Conservation (phyloP, 2,797 vertebrate genomes). For the Sphaeramia orbicularis region DNA sequence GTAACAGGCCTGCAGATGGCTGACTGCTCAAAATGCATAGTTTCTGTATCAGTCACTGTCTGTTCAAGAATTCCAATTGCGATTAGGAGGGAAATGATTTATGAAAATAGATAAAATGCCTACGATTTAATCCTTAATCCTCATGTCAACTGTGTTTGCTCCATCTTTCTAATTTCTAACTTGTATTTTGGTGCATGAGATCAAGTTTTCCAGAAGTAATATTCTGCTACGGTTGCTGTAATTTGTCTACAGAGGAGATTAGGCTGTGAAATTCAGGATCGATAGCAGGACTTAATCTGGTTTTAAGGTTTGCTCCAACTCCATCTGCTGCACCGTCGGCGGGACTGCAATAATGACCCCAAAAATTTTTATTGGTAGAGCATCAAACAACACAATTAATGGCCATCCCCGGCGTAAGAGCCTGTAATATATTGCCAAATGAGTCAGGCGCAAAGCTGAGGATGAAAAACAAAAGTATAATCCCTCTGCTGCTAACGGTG, state of each 20-base stretch:
- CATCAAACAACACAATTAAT: slow-evolving; percentile 49
- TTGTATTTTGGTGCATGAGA: no score
- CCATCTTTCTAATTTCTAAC: no score
- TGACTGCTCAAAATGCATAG: slow-evolving; percentile 29
- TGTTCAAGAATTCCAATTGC: slow-evolving; percentile 50
- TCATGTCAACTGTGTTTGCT: no score
- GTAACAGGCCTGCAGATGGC: slow-evolving; percentile 48
- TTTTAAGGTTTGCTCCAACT: slow-evolving; percentile 51
- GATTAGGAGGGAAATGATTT: slow-evolving; percentile 31
- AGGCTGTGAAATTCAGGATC: slow-evolving; percentile 48
- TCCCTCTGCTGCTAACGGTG: slow-evolving; percentile 79
- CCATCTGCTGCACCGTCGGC: slow-evolving; percentile 58
- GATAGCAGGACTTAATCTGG: slow-evolving; percentile 67
- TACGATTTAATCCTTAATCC: neutral
- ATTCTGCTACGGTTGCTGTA: neutral
- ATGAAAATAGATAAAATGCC: slow-evolving; percentile 19
- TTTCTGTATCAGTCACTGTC: slow-evolving; percentile 23
- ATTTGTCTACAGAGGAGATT: slow-evolving; percentile 18
- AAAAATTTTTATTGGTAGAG: slow-evolving; percentile 8
- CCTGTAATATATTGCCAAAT: slow-evolving; percentile 50
- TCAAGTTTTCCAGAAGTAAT: no score
- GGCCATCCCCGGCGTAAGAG: slow-evolving; percentile 36
- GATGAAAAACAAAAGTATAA: slow-evolving; percentile 81
- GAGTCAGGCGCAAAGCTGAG: slow-evolving; percentile 62
- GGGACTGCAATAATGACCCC: slow-evolving; percentile 9